A percentile compares a stretch with the other conserved stretches of the same genome.
phyloP scores from a whole-genome alignment of 2,888 invertebrate genomes.

The Drosophila mulleri region DNA sequence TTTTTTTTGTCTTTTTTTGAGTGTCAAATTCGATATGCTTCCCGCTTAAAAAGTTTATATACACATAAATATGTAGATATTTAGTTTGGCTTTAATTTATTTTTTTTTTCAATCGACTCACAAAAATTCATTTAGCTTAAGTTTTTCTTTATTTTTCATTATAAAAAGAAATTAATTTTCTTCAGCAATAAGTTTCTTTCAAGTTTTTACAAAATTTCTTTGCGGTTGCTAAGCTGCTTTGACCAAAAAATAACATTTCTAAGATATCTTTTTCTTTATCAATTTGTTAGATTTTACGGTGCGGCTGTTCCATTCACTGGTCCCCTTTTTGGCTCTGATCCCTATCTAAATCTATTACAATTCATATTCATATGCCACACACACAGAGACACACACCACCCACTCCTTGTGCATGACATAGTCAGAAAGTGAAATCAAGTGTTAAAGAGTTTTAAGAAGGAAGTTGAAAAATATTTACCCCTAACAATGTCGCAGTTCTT shows the following conservation, averaged over 20 bases:
- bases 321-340: slow-evolving; percentile 53
- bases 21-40: slow-evolving; percentile 55
- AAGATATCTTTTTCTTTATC: slow-evolving; percentile 47
- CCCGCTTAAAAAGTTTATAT: slow-evolving; percentile 8
- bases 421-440: slow-evolving; percentile 75
- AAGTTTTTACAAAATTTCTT: slow-evolving; percentile 44
- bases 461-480: slow-evolving; percentile 39
- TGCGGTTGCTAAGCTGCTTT: slow-evolving; percentile 38
- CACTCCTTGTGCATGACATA: slow-evolving; percentile 26
- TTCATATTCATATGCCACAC: slow-evolving; percentile 73
- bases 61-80: neutral
- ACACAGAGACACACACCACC: slow-evolving; percentile 26
- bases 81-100: slow-evolving; percentile 12
- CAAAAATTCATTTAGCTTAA: slow-evolving; percentile 57
- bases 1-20: slow-evolving; percentile 18
- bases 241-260: slow-evolving; percentile 37
- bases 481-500: slow-evolving; percentile 40
- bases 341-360: slow-evolving; percentile 76
- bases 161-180: slow-evolving; percentile 59
- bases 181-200: slow-evolving; percentile 24
- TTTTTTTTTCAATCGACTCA: slow-evolving; percentile 12
- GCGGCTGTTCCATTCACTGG: slow-evolving; percentile 58
- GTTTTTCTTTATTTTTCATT: slow-evolving; percentile 25
- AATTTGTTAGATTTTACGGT: slow-evolving; percentile 69
- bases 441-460: slow-evolving; percentile 72